Evolutionary conservation across 2,797 vertebrate genomes (phyloP), one percentile per base, ranked within the genome.

Genomic region (Nannoperca australis): DNA sequence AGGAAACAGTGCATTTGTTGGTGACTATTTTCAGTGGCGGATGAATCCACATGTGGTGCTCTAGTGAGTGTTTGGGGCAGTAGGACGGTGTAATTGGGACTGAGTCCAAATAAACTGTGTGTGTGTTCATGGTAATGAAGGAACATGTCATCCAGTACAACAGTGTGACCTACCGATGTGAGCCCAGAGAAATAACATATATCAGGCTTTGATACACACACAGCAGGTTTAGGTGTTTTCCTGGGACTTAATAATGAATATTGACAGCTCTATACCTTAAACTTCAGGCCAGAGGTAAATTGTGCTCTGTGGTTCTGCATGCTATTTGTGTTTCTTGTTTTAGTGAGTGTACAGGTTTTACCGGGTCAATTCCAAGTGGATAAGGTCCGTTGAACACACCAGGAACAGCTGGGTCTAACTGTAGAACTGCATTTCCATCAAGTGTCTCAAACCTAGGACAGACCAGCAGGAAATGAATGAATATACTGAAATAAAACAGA

Each of bases 361-460:
- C 98, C 56, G 98, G 98, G 90, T 99, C 98, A 9, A 99, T 99
- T 88, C 98, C 98, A 8, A 99, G 96, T 0, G 98, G 98, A 90
- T 99, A 99, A 0, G 98, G 97, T 11, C 98, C 98, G 27, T 93
- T 94, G 10, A 99, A 99, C 38, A 99, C 98, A 3, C 98, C 98
- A 0, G 93, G 93, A 67, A 97, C 60, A 1, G 96, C 95, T 54
- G 98, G 98, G 85, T 99, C 92, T 82, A 99, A 82, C 94, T 99
- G 98, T 3, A 99, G 95, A 55, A 97, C 94, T 11, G 92, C 65
- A 44, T 95, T 96, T 20, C 50, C 87, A 49, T 90, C 93, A 38
- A 99, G 96, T 0, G 96, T 95, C 7, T 96, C 94, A 51, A 95
- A 89, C 76, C 98, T 99, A 80, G 7, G 72, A 78, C 71, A 70